A percentile compares a stretch with the other conserved stretches of the same genome.
Conservation (phyloP, 2,888 invertebrate genomes). For the Rhopalosiphum nymphaeae region DNA sequence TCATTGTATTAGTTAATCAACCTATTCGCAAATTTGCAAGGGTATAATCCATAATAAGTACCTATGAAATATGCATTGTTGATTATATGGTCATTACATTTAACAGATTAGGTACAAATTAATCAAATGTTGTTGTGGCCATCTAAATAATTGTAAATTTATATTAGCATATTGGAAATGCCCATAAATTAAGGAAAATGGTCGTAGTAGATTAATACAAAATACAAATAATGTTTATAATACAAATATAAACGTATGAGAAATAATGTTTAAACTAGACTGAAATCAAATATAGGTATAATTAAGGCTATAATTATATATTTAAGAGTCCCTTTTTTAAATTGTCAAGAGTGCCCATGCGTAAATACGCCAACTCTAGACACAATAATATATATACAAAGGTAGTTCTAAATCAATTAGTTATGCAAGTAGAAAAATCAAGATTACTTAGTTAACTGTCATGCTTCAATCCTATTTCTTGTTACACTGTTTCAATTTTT, state of each 20-base stretch:
- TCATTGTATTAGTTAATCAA: neutral
- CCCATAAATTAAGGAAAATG: neutral
- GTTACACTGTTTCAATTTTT: neutral
- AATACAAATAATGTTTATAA: too few species aligned
- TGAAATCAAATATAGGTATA: neutral
- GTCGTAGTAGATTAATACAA: neutral
- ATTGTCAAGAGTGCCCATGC: neutral
- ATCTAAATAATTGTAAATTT: neutral
- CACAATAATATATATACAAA: neutral
- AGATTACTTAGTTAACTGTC: too few species aligned
- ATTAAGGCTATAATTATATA: neutral
- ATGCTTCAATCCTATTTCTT: neutral
- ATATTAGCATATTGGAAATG: neutral
- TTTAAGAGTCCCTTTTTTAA: neutral
- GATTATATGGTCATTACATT: neutral
- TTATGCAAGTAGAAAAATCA: neutral
- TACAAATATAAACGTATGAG: neutral
- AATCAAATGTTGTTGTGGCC: neutral
- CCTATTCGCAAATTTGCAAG: neutral
- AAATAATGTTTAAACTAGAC: neutral
- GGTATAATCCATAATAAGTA: neutral
- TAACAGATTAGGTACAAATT: neutral
- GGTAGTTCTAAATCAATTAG: constrained; percentile 38
- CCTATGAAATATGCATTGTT: neutral
- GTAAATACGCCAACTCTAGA: neutral